Evolutionary conservation across 2,113 vertebrate genomes (phyloP).

Genomic region (Ageneiosus marmoratus): DNA sequence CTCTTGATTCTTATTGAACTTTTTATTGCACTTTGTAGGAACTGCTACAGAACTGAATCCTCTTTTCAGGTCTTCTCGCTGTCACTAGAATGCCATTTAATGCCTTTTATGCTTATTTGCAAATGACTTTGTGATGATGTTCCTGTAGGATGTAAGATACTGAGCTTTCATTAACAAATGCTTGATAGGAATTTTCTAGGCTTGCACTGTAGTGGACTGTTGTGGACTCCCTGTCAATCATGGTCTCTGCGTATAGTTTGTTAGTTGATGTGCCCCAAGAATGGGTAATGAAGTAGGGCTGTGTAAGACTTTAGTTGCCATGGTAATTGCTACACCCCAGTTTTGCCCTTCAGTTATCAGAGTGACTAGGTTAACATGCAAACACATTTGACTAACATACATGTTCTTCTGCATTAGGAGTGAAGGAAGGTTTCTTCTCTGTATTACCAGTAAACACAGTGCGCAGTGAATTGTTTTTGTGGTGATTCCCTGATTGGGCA

Average conservation of each 20-base stretch:
- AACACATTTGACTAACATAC: slow-evolving; percentile 23
- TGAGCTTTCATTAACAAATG: slow-evolving; percentile 17
- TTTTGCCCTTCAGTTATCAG: slow-evolving; percentile 32
- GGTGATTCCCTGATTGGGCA: slow-evolving; percentile 48
- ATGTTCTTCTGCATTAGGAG: slow-evolving; percentile 12
- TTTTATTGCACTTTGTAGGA: slow-evolving; percentile 65
- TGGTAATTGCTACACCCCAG: slow-evolving; percentile 42
- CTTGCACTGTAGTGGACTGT: not conserved
- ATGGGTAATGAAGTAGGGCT: slow-evolving; percentile 23
- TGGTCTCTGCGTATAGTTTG: slow-evolving; percentile 31
- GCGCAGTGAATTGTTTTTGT: slow-evolving; percentile 42
- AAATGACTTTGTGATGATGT: slow-evolving; percentile 22
- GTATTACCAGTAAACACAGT: slow-evolving; percentile 39
- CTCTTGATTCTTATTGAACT: slow-evolving; percentile 59
- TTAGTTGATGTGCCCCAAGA: slow-evolving; percentile 18
- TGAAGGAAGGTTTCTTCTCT: slow-evolving; percentile 32
- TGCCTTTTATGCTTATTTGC: slow-evolving; percentile 39
- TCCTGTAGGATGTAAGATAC: slow-evolving; percentile 14
- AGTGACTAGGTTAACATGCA: slow-evolving; percentile 27
- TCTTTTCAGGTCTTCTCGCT: slow-evolving; percentile 49
- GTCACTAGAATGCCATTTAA: slow-evolving; percentile 39
- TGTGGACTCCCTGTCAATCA: not conserved
- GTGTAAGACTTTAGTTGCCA: slow-evolving; percentile 47
- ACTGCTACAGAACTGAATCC: slow-evolving; percentile 49
- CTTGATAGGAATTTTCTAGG: slow-evolving; percentile 25